Percentiles rank a stretch among this genome's conserved stretches.
phyloP scores from a whole-genome alignment of 2,113 vertebrate species.

The human (Homo sapiens) region DNA sequence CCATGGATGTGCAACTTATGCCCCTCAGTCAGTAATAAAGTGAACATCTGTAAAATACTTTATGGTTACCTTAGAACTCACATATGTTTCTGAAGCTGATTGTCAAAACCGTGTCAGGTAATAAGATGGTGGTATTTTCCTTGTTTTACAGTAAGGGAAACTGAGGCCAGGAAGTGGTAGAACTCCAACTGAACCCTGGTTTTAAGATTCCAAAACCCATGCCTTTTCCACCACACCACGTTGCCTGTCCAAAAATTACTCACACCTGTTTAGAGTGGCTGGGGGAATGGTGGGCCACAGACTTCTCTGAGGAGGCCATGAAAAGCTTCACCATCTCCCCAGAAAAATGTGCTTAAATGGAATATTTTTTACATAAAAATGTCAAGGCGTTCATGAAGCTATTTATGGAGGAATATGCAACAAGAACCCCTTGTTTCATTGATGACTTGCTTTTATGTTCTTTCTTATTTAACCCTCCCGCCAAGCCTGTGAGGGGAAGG shows the following conservation, averaged over 20 bases:
- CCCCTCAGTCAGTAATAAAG: not conserved
- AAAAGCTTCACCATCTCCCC: not conserved
- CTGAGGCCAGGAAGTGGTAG: not conserved
- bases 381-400: not conserved
- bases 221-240: not conserved
- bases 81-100: not conserved
- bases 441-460: not conserved
- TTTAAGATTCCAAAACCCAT: not conserved
- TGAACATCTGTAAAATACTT: not conserved
- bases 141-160: not conserved
- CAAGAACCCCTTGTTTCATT: not conserved
- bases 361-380: not conserved
- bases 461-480: not conserved
- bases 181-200: not conserved
- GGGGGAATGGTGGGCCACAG: not conserved
- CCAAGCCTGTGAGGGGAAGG: not conserved
- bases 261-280: not conserved
- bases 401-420: not conserved
- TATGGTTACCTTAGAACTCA: not conserved
- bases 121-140: not conserved
- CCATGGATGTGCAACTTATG: not conserved
- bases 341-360: not conserved
- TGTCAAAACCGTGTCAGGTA: not conserved
- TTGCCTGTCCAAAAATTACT: not conserved
- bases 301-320: not conserved